phyloP scores from a whole-genome alignment of 2,113 vertebrate species.

The Balaenoptera acutorostrata region DNA sequence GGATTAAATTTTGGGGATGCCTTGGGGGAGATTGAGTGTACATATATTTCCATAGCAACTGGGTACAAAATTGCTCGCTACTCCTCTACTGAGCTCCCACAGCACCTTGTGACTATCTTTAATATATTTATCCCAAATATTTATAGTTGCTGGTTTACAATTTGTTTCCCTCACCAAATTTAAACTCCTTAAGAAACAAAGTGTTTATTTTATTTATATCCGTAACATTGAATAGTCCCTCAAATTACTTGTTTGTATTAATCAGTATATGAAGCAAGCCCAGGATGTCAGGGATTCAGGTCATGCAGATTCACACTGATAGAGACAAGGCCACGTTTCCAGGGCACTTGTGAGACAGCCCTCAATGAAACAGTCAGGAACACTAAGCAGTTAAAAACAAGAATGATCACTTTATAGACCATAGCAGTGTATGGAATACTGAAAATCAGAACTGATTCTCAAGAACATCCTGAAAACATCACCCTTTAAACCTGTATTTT shows the following conservation, averaged over 20 bases:
- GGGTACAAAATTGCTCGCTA: background rate
- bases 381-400: background rate
- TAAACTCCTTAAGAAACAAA: conserved; percentile 10
- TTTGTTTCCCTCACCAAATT: background rate
- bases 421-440: background rate
- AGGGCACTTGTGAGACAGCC: background rate
- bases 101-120: background rate
- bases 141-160: background rate
- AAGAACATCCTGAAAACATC: background rate
- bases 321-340: background rate
- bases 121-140: conserved; percentile 6
- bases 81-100: background rate
- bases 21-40: background rate
- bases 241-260: background rate
- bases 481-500: background rate
- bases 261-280: background rate
- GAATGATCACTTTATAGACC: background rate
- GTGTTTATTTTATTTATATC: background rate
- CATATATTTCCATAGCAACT: background rate
- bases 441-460: background rate
- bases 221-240: background rate
- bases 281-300: background rate
- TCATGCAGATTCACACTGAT: background rate
- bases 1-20: background rate
- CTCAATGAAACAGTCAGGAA: background rate